Evolutionary conservation across 1,140 invertebrate genomes (phyloP).

Genomic region (Lutraria rhynchaena): DNA sequence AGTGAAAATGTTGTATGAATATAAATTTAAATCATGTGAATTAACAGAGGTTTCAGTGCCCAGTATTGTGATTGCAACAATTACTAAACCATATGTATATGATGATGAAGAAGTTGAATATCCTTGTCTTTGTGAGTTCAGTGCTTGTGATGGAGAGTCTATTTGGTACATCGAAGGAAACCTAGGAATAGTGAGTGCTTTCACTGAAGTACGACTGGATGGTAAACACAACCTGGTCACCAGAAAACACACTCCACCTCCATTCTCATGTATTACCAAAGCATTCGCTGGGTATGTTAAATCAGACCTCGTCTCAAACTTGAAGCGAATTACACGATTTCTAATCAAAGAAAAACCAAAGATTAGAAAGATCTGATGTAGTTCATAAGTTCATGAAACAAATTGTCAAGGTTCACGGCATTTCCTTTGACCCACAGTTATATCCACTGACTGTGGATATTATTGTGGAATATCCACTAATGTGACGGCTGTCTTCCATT

Average conservation of each 20-base stretch:
- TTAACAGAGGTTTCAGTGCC: not conserved
- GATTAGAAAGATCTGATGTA: too few species aligned
- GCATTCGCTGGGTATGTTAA: constrained; percentile 43
- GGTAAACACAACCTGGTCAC: not conserved
- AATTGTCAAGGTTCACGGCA: too few species aligned
- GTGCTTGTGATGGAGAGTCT: constrained; percentile 25
- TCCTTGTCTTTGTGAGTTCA: constrained; percentile 40
- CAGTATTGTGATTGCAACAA: not conserved
- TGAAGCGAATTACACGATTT: constrained; percentile 27
- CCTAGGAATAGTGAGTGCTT: constrained; percentile 42
- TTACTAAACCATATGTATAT: constrained; percentile 26
- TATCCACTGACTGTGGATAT: too few species aligned
- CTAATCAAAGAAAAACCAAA: constrained; percentile 17
- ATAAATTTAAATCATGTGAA: constrained; percentile 37
- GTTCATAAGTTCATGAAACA: too few species aligned
- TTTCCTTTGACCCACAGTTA: too few species aligned
- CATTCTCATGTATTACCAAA: constrained; percentile 43
- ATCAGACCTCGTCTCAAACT: constrained; percentile 8
- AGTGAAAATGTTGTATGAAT: constrained; percentile 42
- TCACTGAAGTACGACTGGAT: constrained; percentile 23
- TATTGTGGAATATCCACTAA: too few species aligned
- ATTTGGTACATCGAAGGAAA: constrained; percentile 54
- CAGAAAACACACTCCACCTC: constrained; percentile 34
- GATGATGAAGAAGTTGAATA: constrained; percentile 36
- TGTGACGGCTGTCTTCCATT: too few species aligned